phyloP scores from a whole-genome alignment of 2,888 invertebrate species.

The Dastarcus helophoroides region DNA sequence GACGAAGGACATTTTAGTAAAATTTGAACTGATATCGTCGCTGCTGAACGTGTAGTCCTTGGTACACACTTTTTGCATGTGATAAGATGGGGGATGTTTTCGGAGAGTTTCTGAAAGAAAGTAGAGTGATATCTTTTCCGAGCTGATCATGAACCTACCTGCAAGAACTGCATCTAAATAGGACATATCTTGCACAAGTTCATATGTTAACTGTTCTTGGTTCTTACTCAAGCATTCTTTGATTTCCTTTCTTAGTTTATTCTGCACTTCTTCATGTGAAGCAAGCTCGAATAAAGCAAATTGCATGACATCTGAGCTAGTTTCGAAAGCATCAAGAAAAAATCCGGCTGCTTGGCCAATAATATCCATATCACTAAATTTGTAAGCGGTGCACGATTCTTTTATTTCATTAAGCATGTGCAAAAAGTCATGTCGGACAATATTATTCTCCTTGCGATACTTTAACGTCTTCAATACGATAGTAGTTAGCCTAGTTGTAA shows the following conservation, averaged over 20 bases:
- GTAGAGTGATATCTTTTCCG: no score
- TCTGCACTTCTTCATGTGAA: background rate
- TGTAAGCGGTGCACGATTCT: background rate
- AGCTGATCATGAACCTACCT: slow-evolving; percentile 1
- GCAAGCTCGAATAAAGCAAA: background rate
- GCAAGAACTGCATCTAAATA: background rate
- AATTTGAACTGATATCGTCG: no score
- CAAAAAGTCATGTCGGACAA: background rate
- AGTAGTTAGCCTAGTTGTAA: background rate
- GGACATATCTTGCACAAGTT: background rate
- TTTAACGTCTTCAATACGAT: background rate
- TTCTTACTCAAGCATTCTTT: background rate
- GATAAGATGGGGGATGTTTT: background rate
- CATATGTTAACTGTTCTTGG: background rate
- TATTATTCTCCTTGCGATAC: background rate
- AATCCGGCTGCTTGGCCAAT: background rate
- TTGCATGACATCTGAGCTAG: background rate
- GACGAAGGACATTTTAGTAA: no score
- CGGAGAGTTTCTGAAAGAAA: background rate
- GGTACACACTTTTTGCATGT: background rate
- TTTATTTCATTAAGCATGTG: background rate
- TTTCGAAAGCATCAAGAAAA: background rate
- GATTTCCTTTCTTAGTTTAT: background rate
- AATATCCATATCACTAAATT: background rate
- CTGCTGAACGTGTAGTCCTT: background rate